Evolutionary conservation across 1,140 invertebrate genomes (phyloP), one percentile per base, ranked within the genome.

Genomic region (Drosophila watanabei): DNA sequence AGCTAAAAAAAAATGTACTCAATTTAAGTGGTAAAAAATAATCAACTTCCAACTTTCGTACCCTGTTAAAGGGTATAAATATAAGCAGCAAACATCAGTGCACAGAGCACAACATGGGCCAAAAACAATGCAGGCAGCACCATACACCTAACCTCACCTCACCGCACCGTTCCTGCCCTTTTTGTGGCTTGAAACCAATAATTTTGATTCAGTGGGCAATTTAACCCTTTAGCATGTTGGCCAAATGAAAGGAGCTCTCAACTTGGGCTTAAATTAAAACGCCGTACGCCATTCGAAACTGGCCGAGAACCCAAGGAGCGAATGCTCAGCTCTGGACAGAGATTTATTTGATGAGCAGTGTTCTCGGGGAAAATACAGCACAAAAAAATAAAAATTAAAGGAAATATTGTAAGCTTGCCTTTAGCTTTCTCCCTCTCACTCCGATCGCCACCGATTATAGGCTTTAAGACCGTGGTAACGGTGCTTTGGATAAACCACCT

Each of bases 141-240:
- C 78, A 56, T 28, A 45, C 45, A 57, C 58, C 61, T 13, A 57
- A 37, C 35, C 35, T 33, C 61, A 24, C 24, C 24, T 1, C 24
- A 24, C 24, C 24, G 24, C 24, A 24, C n/a, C 33, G 46, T 35
- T 24, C 51, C 54, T 45, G 56, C 45, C 61, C 80, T 69, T 61
- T 60, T 73, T 54, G 59, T 72, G 83, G 52, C 75, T 79, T 73
- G 82, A 90, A 92, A 92, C 92, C 92, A 84, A 93, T 93, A 93
- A 93, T 93, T 93, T 93, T 76, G 82, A 92, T 91, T 87, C 92
- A 93, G 77, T 92, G 92, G 84, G 89, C 92, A 93, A 93, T 92
- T 93, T 92, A 89, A 91, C 86, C 92, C 92, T 91, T 90, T 91
- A 92, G 92, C 92, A 91, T 87, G 80, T 77, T 91, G 80, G 68